phyloP scores from a whole-genome alignment of 2,797 vertebrate genomes.

The Catharus ustulatus region DNA sequence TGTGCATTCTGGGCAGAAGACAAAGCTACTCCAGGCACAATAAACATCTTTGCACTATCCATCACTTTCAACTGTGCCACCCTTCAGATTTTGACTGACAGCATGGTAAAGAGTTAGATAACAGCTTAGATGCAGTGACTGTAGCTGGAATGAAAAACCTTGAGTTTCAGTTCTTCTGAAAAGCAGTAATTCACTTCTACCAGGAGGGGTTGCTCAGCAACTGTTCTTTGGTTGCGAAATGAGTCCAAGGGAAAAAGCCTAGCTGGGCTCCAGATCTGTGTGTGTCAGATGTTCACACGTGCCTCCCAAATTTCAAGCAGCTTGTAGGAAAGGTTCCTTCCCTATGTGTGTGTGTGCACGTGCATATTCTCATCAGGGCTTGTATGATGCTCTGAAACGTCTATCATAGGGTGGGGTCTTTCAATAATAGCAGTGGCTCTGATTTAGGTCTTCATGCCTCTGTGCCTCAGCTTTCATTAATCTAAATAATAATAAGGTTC shows the following conservation, averaged over 20 bases:
- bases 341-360: fast-evolving
- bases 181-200: conserved; percentile 10
- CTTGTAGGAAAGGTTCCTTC: not conserved
- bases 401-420: not conserved
- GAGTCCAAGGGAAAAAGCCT: not conserved
- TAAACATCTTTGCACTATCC: no score
- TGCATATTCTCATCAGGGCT: not conserved
- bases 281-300: not conserved
- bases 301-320: not conserved
- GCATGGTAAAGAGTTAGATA: not conserved
- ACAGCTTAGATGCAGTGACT: not conserved
- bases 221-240: not conserved
- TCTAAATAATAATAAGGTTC: not conserved
- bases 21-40: no score
- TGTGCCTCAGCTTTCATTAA: not conserved
- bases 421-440: not conserved
- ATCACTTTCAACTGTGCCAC: no score
- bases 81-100: not conserved
- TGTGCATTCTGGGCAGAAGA: no score
- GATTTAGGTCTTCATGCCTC: not conserved
- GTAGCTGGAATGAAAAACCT: not conserved
- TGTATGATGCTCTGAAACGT: not conserved
- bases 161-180: not conserved
- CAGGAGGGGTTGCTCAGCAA: conserved; percentile 56
- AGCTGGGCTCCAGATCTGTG: not conserved